A percentile compares a stretch with the other conserved stretches of the same genome.
phyloP scores from a whole-genome alignment of 2,797 vertebrate genomes.

The Chrosomus eos region DNA sequence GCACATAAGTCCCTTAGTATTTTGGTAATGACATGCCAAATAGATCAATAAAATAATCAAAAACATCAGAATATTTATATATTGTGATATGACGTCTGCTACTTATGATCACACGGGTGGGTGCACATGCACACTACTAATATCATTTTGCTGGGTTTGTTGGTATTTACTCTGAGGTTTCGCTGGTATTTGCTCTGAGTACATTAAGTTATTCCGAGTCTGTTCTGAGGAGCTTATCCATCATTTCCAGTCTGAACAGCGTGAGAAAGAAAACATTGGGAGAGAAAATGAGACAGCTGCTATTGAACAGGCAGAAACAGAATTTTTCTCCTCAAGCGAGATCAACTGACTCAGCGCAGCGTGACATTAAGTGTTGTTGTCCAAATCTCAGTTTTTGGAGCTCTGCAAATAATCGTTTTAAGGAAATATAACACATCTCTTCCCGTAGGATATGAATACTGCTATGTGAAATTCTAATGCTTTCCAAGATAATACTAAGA shows the following conservation, averaged over 20 bases:
- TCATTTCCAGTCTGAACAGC: conserved; percentile 22
- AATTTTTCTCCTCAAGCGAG: conserved; percentile 30
- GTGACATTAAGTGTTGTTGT: conserved; percentile 42
- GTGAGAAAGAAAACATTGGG: conserved; percentile 29
- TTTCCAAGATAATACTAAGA: not conserved
- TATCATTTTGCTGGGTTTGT: conserved; percentile 5
- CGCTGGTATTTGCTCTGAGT: conserved; percentile 10
- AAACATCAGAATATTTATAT: not conserved
- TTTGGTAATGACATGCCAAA: not conserved
- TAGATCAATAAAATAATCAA: too few relatives aligned
- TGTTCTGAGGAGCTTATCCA: conserved; percentile 34
- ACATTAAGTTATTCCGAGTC: conserved; percentile 28
- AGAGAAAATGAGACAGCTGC: conserved; percentile 37
- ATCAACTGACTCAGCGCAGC: conserved; percentile 41
- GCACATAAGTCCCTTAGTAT: not conserved
- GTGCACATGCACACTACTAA: not conserved
- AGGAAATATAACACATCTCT: conserved; percentile 26
- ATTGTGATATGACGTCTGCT: not conserved
- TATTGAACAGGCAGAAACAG: conserved; percentile 43
- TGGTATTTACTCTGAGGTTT: conserved; percentile 17
- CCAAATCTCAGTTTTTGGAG: conserved; percentile 38
- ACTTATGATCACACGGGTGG: conserved; percentile 1
- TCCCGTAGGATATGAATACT: conserved; percentile 11
- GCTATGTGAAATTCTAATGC: not conserved
- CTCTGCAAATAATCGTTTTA: conserved; percentile 41